Percentiles rank a stretch among this genome's conserved stretches.
These are phyloP conservation scores for Nemoura dubitans DNA, from an alignment of 2,888 invertebrate genomes.

Conservation along the genomic window DNA sequence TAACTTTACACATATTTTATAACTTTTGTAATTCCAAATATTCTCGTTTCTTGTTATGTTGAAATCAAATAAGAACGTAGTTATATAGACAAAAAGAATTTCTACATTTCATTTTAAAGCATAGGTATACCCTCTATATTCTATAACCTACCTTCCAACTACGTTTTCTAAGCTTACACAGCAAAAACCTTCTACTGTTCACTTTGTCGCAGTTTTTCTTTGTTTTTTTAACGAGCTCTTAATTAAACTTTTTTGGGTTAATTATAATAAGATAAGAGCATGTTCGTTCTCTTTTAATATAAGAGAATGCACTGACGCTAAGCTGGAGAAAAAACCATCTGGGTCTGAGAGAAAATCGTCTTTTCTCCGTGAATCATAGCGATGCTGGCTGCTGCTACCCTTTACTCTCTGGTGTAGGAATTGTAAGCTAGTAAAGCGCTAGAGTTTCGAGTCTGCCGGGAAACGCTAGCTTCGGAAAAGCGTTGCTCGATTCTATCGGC, in stretches of 20 bases:
- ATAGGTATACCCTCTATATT: background rate
- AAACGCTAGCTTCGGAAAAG: background rate
- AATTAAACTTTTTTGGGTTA: slow-evolving; percentile 12
- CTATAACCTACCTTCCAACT: background rate
- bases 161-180: background rate
- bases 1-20: slow-evolving; percentile 1
- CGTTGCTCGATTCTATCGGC: background rate
- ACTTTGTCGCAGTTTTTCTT: slow-evolving; percentile 12
- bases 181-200: background rate
- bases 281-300: slow-evolving; percentile 12
- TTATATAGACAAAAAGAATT: background rate
- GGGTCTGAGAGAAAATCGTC: background rate
- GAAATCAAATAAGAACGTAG: slow-evolving; percentile 4
- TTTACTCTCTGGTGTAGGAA: background rate
- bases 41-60: background rate
- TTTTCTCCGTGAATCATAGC: background rate
- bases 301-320: slow-evolving; percentile 4
- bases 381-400: background rate
- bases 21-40: slow-evolving; percentile 12
- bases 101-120: background rate
- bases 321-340: slow-evolving; percentile 12
- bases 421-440: background rate
- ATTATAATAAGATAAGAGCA: slow-evolving; percentile 12
- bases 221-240: slow-evolving; percentile 12
- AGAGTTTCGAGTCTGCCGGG: too few species aligned